Base-by-base conservation (phyloP, 2,797 vertebrate genomes). In the Denticeps clupeoides region DNA sequence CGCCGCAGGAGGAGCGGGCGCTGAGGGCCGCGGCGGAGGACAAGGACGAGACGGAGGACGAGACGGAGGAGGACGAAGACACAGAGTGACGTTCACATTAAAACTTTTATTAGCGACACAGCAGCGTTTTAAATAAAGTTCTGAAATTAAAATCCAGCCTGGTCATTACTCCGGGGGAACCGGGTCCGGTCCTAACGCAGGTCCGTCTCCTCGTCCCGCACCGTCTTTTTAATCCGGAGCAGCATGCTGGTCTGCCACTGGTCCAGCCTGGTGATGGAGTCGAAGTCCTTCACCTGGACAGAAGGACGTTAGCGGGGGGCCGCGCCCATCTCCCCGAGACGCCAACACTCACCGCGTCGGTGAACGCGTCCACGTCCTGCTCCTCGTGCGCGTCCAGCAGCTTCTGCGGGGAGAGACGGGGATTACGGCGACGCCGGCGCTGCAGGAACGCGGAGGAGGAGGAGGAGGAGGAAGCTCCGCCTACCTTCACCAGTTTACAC, bases 181-280 rank as follows among this genome's bases (percentile, higher is more conserved):
- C 2, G 2, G 21, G 21, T 24, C 2, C 3, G 2, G 3, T 7
- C 58, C 63, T 80, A 87, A 49, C 85, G 82, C 43, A 88, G 68
- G 47, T 87, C 81, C 37, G 70, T 79, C 51, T 81, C 81, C 0
- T 87, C 85, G 0, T 80, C 82, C 50, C 82, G 80, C 70, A 87
- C 78, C 26, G 73, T 79, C 49, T 83, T 86, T 70, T 87, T 87
- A 63, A 87, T 75, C 21, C 83, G 77, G 2, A 87, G 73, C 12
- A 88, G 67, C 81, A 87, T 83, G 26, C 81, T 81, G 58, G 83
- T 88, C 18, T 85, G 71, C 85, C 85, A 88, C 59, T 86, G 84
- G 65, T 88, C 86, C 71, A 87, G 62, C 32, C 80, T 66, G 0
- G 80, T 82, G 68, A 87, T 85, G 3, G 82, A 70, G 26, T 87